Base-by-base conservation (phyloP, 2,113 vertebrate species). In the Anser cygnoides region DNA sequence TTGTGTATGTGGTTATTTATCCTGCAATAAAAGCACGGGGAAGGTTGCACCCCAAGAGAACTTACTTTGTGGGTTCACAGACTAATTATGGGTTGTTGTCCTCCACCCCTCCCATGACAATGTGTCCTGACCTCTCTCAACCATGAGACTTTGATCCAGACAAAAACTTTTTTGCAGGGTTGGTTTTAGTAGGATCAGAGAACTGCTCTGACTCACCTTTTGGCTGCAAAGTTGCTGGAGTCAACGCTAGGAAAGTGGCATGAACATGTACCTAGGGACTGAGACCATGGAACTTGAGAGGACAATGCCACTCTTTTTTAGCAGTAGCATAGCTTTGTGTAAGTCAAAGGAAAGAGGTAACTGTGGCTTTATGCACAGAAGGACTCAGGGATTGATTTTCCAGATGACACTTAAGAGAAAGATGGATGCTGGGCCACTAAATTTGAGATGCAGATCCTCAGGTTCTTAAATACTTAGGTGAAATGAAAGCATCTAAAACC, bases 101-200 rank as follows among this genome's bases (percentile, higher is more conserved):
- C 62, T 91, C 77, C 81, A 87, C 81, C 33, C 65, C 16, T 87
- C 28, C 68, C 28, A 1, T 29, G 57, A 67, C 12, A 13, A 8
- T 19, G 28, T 35, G 37, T 72, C 62, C 74, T 31, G 44, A n/a
- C 68, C 23, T 78, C 49, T 65, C 20, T 83, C 58, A 77, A 52
- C 46, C 20, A 8, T 37, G 71, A 89, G 88, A 95, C 85, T 93
- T 90, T 79, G 75, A 92, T 61, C 85, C 85, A 73, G 44, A 79
- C 79, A 83, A 90, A 96, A 52, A 5, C 16, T 13, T 54, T 87
- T 90, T 62, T 61, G 49, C 54, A 80, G 67, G 44, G 55, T 3
- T 49, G 84, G 8, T 62, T 84, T 87, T 19, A 61, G 92, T 4
- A 54, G 74, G 81, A 55, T 89, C 81, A 74, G 55, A 89, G 81